Evolutionary conservation across 2,113 vertebrate species (phyloP), one percentile per base, ranked within the genome.

Genomic region (Notiomystis cincta): DNA sequence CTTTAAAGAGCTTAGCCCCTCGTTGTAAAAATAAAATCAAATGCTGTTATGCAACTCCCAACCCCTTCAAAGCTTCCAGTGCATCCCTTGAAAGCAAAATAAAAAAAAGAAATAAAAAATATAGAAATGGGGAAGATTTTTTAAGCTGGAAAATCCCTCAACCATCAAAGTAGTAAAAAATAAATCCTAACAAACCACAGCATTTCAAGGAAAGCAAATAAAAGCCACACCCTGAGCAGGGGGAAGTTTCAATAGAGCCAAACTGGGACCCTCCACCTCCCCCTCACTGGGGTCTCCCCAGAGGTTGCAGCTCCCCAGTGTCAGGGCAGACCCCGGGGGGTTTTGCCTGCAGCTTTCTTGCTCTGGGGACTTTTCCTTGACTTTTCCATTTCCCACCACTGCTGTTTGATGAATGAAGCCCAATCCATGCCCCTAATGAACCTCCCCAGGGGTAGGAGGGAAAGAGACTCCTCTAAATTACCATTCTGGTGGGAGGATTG

Each of bases 281-380:
- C 44, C n/a, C 16, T 61, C 76, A 8, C 19, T 0, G 0, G 7
- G 13, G 6, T 24, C 14, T 27, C 48, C 47, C 33, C 35, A 40
- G 4, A 60, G 11, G 30, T 22, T 0, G 0, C 37, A 77, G 15
- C 23, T 28, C 45, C 31, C 23, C 9, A 0, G 0, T 0, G 0
- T 2, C 2, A 1, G 66, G 35, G 21, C 51, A 79, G 58, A 38
- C 3, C 48, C 30, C n/a, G 1, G 1, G 10, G 51, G 19, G 21
- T 17, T 30, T 75, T 54, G 0, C 19, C 44, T 35, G 30, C 10
- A 40, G 8, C 15, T 47, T 90, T 61, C 40, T 47, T 47, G 16
- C 11, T 48, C n/a, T 11, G 30, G 13, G 23, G 12, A 9, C 15
- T 56, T 38, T 61, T 65, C 40, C 37, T 35, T 6, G 4, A 4